Evolutionary conservation across 2,888 invertebrate genomes (phyloP).

Genomic region (Drosophila aldrichi): DNA sequence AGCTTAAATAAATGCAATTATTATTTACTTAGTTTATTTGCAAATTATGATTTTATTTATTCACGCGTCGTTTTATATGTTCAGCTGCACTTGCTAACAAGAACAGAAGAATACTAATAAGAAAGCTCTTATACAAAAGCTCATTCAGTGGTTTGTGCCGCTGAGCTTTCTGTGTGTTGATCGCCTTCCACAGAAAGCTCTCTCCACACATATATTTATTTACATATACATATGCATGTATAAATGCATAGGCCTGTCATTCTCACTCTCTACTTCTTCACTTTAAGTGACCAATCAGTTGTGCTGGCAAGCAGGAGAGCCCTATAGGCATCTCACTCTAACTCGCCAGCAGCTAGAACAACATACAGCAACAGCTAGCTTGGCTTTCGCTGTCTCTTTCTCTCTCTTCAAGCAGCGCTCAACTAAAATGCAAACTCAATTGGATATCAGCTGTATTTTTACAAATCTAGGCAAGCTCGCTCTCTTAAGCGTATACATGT

Average conservation of each 20-base stretch:
- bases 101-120: no score
- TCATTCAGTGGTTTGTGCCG: no score
- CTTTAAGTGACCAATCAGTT: no score
- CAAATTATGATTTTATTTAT: no score
- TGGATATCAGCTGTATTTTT: background rate
- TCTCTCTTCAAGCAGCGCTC: background rate
- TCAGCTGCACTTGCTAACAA: no score
- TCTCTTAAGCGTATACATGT: background rate
- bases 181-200: no score
- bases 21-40: no score
- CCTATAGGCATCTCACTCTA: background rate
- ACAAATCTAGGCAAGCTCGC: background rate
- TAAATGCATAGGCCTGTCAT: background rate
- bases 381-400: background rate
- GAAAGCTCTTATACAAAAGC: no score
- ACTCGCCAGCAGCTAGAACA: background rate
- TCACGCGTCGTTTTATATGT: no score
- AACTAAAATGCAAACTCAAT: background rate
- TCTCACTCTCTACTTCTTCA: no score
- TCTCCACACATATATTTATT: background rate
- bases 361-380: background rate
- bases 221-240: background rate
- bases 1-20: no score
- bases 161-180: no score
- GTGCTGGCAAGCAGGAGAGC: background rate